These are phyloP conservation scores for Iphiclides podalirius DNA, from an alignment of 2,888 invertebrate genomes.

Conservation along the genomic window DNA sequence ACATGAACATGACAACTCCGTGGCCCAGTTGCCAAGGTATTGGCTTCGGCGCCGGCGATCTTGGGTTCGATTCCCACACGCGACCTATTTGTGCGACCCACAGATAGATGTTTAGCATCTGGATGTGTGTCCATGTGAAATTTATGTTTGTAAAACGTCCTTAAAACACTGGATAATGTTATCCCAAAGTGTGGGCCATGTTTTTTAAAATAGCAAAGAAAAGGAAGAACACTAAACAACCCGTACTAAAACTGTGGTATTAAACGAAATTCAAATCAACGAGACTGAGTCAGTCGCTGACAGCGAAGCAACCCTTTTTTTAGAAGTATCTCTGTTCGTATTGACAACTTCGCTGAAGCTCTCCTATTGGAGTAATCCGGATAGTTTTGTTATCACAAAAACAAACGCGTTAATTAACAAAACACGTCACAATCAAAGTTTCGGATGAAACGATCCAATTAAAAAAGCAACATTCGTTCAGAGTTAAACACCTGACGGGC, in stretches of 20 bases:
- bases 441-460: background rate
- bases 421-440: background rate
- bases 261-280: background rate
- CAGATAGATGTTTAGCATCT: no score
- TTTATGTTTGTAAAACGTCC: no score
- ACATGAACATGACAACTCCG: no score
- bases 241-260: background rate
- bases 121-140: no score
- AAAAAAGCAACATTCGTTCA: conserved; percentile 7
- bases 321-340: background rate
- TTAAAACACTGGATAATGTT: no score
- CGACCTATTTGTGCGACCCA: no score
- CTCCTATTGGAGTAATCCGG: background rate
- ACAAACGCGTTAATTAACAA: background rate
- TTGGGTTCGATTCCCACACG: no score
- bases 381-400: background rate
- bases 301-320: background rate
- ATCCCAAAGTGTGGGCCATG: no score
- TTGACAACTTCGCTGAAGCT: background rate
- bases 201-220: no score
- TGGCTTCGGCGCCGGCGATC: no score
- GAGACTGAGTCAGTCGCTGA: background rate
- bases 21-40: no score
- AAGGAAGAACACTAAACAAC: no score
- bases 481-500: conserved; percentile 14